A percentile compares a stretch with the other conserved stretches of the same genome.
These are phyloP conservation scores for Caerostris darwini DNA, from an alignment of 1,140 invertebrate genomes.

Conservation along the genomic window DNA sequence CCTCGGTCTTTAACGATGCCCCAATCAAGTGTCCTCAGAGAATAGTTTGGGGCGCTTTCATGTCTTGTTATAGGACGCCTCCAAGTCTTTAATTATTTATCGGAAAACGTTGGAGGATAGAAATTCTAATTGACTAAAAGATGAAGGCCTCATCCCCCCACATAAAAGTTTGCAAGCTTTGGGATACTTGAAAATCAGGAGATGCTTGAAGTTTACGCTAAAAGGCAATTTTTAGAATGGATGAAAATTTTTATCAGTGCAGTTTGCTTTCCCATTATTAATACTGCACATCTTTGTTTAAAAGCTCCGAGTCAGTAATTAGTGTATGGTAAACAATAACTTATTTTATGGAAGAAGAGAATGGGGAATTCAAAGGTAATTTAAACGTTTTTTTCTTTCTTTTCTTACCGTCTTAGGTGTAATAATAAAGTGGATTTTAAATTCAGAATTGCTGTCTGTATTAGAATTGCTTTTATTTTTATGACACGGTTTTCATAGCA, in stretches of 20 bases:
- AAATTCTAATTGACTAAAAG: conserved; percentile 62
- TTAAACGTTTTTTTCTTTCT: no score
- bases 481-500: no score
- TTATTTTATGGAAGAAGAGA: not conserved
- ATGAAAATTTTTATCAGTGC: not conserved
- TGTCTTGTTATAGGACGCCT: conserved; percentile 63
- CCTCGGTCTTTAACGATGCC: conserved; percentile 52
- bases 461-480: no score
- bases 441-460: no score
- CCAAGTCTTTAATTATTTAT: conserved; percentile 72
- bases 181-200: not conserved
- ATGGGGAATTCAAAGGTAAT: not conserved
- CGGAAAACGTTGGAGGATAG: conserved; percentile 38
- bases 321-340: not conserved
- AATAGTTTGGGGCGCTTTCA: conserved; percentile 50
- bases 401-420: no score
- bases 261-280: not conserved
- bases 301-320: not conserved
- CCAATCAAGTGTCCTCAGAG: conserved; percentile 60
- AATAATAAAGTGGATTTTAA: no score
- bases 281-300: not conserved
- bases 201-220: not conserved
- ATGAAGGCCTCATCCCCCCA: not conserved
- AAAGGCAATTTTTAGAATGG: not conserved
- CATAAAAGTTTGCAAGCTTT: conserved; percentile 16